Base-by-base conservation (phyloP, 2,113 vertebrate genomes). In the Axis porcinus region DNA sequence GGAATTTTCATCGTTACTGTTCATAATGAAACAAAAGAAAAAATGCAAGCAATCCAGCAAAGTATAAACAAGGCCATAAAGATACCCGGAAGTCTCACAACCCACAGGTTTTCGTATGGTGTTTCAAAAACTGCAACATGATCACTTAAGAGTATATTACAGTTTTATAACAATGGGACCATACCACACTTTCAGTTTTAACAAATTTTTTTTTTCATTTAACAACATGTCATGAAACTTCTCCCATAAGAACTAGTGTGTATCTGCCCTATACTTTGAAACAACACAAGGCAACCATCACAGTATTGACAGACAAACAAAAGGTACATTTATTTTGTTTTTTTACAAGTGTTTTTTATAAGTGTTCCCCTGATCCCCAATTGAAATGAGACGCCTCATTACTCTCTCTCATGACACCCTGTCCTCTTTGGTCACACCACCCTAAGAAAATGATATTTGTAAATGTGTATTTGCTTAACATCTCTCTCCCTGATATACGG, bases 1-100 rank as follows among this genome's bases (percentile, higher is more conserved):
- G 58, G 78, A 55, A 78, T 62, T 54, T 33, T 45, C 86, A 87
- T 14, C 9, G 6, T 74, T 11, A 50, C 21, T 57, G 47, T 86
- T 85, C 40, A 40, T 17, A 28, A 64, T 30, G 60, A 55, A 70
- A 86, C 81, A 40, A 40, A 74, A 50, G 74, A 57, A 43, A 84
- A 96, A 84, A 74, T 25, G 30, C 28, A 92, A 94, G 88, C 93
- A 89, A 64, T 89, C 81, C 91, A 57, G 67, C 55, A 82, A 88
- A 78, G 27, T 45, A 57, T 45, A 62, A 70, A 58, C 27, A 50
- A 74, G 54, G 64, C 78, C 40, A 23, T 3, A 23, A 90, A 81
- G 36, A 67, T 2, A 14, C 12, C 25, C 9, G 23, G 64, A 36
- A 40, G 30, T 21, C 57, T 62, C 67, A 27, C 64, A 2, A n/a